Conservation (phyloP, 2,113 vertebrate species). For the Gadus chalcogrammus region DNA sequence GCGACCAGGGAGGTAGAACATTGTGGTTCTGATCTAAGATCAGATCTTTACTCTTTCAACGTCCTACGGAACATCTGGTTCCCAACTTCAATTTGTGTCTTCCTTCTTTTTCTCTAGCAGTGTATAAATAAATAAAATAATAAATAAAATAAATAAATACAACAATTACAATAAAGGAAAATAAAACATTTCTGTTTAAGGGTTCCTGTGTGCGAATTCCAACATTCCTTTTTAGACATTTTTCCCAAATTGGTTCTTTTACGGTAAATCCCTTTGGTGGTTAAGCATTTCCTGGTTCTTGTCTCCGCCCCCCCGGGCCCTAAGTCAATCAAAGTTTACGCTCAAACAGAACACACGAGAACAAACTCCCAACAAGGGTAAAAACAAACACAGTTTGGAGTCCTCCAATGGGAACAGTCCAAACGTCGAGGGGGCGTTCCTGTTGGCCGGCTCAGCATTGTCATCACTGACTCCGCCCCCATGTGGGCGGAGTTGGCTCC, state of each 20-base stretch:
- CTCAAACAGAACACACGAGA: slow-evolving; percentile 1
- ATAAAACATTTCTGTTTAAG: too few species aligned
- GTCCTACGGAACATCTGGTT: too few species aligned
- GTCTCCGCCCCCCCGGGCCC: background rate
- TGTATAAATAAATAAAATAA: background rate
- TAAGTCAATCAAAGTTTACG: background rate
- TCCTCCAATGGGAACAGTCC: slow-evolving; percentile 6
- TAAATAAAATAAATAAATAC: too few species aligned
- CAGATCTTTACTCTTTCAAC: too few species aligned
- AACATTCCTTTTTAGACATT: slow-evolving; percentile 23
- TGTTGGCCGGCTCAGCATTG: background rate
- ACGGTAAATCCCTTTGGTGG: background rate
- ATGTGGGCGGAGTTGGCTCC: background rate
- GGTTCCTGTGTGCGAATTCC: background rate
- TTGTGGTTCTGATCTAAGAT: too few species aligned
- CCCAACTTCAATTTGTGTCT: too few species aligned
- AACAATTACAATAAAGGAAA: background rate
- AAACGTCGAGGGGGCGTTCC: background rate
- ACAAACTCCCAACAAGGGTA: background rate
- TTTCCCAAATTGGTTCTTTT: background rate
- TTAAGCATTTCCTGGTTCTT: background rate
- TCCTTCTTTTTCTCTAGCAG: too few species aligned
- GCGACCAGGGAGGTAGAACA: too few species aligned
- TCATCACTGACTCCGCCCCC: background rate
- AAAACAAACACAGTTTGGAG: slow-evolving; percentile 1